These are phyloP conservation scores for Chaenocephalus aceratus DNA, from an alignment of 2,113 vertebrate genomes.

Conservation along the genomic window DNA sequence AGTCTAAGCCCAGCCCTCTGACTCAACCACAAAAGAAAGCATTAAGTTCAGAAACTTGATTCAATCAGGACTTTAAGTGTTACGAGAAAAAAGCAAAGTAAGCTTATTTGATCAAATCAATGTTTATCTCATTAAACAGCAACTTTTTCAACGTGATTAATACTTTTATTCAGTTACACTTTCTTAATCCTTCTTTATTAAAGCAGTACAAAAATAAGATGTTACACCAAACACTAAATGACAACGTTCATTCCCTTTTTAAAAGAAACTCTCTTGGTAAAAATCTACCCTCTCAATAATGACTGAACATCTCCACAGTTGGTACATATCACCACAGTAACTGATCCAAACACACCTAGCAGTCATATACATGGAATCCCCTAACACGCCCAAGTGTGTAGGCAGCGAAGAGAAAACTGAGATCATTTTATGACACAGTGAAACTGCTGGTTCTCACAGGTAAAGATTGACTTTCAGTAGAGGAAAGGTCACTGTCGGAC, in stretches of 20 bases:
- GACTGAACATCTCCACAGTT: conserved; percentile 14
- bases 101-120: neutral
- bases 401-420: neutral
- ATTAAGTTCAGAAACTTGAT: conserved; percentile 33
- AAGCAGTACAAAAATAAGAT: neutral
- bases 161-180: too few species aligned
- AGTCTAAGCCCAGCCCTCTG: conserved; percentile 55
- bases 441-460: conserved; percentile 38
- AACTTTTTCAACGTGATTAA: neutral
- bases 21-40: conserved; percentile 30
- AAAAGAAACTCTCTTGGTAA: neutral
- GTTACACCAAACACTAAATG: neutral
- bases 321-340: conserved; percentile 14
- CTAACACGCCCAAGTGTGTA: conserved; percentile 1
- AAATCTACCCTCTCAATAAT: neutral
- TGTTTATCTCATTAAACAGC: neutral
- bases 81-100: neutral
- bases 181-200: neutral
- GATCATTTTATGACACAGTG: too few species aligned
- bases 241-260: neutral
- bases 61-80: conserved; percentile 12
- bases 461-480: neutral
- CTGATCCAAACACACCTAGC: conserved; percentile 3
- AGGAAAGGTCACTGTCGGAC: neutral
- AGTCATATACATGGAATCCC: conserved; percentile 4